Base-by-base conservation (phyloP, 2,797 vertebrate genomes). In the Phrynocephalus guinanensis region DNA sequence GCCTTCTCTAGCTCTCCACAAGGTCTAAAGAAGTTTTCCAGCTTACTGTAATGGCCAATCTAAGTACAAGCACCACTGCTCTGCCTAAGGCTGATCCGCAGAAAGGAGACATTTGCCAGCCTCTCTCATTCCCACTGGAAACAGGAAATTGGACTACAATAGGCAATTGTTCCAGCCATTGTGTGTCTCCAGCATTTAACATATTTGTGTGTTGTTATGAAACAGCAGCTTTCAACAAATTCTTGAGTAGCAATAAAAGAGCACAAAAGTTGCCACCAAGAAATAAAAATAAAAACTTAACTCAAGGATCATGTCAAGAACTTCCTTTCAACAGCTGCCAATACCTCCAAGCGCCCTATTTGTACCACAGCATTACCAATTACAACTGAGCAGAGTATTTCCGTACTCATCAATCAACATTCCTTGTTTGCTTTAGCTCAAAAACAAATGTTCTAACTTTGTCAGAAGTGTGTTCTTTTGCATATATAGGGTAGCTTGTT, bases 91-190 rank as follows among this genome's bases (percentile, higher is more conserved):
- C 60, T 4, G 76, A 26, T 24, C 30, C 48, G 71, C 16, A 81
- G 63, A 88, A 80, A 50, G 44, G 30, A 76, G 71, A 48, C 10
- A 70, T 88, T 70, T 82, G 78, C 70, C 78, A 85, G 44, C 15
- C 33, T 67, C 70, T 60, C 22, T 30, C 10, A 88, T 76, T 81
- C 83, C 79, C 30, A 30, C 30, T n/a, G 26, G 44, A 82, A 82
- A 88, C 78, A 88, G 87, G 87, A 88, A 88, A 76, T 44, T 68
- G 56, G 38, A 76, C 78, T 76, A 85, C 83, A 85, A 88, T 85
- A 76, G 79, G 20, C 63, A 82, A 76, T 85, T 85, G 78, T 88
- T 81, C 60, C 38, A 67, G 56, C 63, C 15, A 67, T 71, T 56
- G 48, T 75, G 6, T 26, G 71, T 67, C 78, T 85, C 87, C 30